Evolutionary conservation across 2,797 vertebrate species (phyloP).

Genomic region (Ctenopoma multispine): DNA sequence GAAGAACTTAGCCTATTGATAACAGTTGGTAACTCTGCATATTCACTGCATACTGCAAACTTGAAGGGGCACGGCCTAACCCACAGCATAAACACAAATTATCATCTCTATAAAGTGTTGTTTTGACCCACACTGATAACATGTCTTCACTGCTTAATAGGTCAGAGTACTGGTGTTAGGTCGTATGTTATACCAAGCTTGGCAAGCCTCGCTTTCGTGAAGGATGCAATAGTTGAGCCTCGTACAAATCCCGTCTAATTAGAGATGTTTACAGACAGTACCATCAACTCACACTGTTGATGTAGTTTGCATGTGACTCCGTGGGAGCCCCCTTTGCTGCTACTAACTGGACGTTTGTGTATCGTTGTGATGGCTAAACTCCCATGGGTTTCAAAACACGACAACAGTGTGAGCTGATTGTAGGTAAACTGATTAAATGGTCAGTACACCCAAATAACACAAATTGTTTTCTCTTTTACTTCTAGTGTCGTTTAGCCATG

Average conservation of each 20-base stretch:
- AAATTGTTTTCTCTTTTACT: background rate
- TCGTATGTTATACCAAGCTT: conserved; percentile 9
- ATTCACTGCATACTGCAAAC: background rate
- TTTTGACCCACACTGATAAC: background rate
- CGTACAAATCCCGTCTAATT: background rate
- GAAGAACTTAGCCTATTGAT: background rate
- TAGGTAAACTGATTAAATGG: conserved; percentile 6
- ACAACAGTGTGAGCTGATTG: conserved; percentile 26
- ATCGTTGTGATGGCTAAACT: conserved; percentile 29
- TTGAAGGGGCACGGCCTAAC: background rate
- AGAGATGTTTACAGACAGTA: background rate
- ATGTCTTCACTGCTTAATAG: conserved; percentile 3
- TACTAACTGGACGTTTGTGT: conserved; percentile 11
- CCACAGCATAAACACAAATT: background rate
- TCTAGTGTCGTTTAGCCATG: background rate
- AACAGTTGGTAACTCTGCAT: no score
- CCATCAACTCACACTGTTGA: conserved; percentile 15
- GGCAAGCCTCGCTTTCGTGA: conserved; percentile 2
- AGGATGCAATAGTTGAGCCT: conserved; percentile 25
- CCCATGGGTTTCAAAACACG: conserved; percentile 3
- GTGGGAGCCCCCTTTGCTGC: conserved; percentile 23
- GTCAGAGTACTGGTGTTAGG: conserved; percentile 7
- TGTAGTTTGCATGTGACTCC: background rate
- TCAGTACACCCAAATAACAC: conserved; percentile 4
- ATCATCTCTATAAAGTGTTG: background rate